Conservation (phyloP, 2,113 vertebrate species). For the Myodes glareolus region DNA sequence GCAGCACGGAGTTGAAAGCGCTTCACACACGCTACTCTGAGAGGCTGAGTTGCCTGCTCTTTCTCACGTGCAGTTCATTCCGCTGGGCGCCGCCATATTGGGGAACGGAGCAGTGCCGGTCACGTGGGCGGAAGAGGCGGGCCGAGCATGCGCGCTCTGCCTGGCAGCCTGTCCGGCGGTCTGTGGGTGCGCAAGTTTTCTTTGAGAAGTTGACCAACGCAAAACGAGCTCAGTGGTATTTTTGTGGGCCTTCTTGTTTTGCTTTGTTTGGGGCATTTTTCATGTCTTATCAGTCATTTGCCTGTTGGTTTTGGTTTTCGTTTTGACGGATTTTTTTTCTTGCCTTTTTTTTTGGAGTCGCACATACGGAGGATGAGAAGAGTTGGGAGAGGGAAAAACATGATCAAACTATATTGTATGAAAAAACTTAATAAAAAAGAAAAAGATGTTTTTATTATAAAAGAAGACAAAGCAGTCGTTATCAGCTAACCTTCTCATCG, state of each 20-base stretch:
- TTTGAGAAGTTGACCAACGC: neutral
- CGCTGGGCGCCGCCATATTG: constrained; percentile 85
- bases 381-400: neutral
- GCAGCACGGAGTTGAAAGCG: accelerated
- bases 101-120: neutral
- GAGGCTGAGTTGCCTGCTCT: accelerated
- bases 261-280: neutral
- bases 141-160: neutral
- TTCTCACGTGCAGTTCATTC: constrained; percentile 58
- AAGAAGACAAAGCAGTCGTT: neutral
- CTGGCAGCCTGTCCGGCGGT: accelerated
- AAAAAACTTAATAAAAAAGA: neutral
- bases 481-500: neutral
- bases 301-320: neutral
- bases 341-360: neutral
- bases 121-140: constrained; percentile 76
- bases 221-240: neutral
- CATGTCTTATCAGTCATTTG: neutral
- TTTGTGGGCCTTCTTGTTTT: neutral
- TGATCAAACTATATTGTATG: neutral
- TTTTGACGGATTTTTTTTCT: neutral
- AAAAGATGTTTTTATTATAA: neutral
- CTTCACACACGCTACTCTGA: neutral
- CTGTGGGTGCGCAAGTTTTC: accelerated
- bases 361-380: neutral